Base-by-base conservation (phyloP, 2,113 vertebrate species). In the Melanocharis versteri region DNA sequence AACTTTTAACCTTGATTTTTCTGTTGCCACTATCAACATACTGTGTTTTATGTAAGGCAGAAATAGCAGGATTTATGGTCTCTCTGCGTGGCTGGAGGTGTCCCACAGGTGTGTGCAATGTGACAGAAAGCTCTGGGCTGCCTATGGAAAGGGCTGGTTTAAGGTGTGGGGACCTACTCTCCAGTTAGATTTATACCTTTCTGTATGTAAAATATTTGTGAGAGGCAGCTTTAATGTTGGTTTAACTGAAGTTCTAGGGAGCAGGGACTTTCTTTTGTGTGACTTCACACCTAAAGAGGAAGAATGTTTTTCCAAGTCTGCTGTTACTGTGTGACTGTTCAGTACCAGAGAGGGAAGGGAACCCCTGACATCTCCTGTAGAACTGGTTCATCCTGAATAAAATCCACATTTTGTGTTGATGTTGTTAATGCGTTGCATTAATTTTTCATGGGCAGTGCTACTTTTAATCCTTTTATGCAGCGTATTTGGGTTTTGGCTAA, bases 151-250 rank as follows among this genome's bases (percentile, higher is more conserved):
- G 68, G 53, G 17, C 78, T 47, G 35, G 1, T 35, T n/a, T 51
- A 10, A 54, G 54, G 11, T 15, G 1, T 11, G 12, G 42, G 28
- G 11, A 83, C 58, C 48, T 47, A 24, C 27, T 82, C 31, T 78
- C 16, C 65, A 27, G 35, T 35, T 51, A 37, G 28, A 56, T 69
- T 76, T 56, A 68, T 21, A 33, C 31, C 5, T 45, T 72, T 42
- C 35, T 89, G 0, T 26, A 1, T 40, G 35, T 56, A 4, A 65
- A n/a, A 22, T 11, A 9, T 56, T 65, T 26, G 62, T 0, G 5
- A 83, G 50, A 57, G 2, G 3, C 47, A 73, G 56, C 35, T 92
- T 65, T 21, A 7, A 9, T 17, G 30, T 51, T 78, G 13, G 8
- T 81, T 57, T 48, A 39, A n/a, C 30, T 47, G 13, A 18, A 75